These are phyloP conservation scores for Cataglyphis albicans DNA, from an alignment of 2,888 invertebrate genomes.

Conservation along the genomic window DNA sequence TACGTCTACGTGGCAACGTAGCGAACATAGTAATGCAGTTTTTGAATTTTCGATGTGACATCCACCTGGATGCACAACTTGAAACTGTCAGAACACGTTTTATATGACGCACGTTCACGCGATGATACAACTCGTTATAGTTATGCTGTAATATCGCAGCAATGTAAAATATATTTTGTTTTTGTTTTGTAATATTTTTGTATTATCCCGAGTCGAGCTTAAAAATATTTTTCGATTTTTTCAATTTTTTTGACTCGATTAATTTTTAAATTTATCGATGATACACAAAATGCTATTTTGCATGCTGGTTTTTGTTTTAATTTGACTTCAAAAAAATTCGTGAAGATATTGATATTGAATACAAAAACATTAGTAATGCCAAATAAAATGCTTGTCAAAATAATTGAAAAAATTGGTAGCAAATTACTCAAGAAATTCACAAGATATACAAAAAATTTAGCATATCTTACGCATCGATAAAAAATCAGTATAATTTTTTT, in stretches of 20 bases:
- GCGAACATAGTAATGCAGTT: conserved; percentile 22
- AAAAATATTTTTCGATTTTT: no score
- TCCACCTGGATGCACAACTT: conserved; percentile 17
- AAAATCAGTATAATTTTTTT: not conserved
- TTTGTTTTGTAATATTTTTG: not conserved
- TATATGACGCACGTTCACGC: not conserved
- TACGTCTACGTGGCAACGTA: not conserved
- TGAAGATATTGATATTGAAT: not conserved
- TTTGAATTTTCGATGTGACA: conserved; percentile 26
- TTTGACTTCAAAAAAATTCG: not conserved
- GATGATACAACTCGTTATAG: not conserved
- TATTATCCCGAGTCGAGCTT: not conserved
- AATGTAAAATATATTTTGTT: not conserved
- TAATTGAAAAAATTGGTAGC: not conserved
- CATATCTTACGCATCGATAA: not conserved
- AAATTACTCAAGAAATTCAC: conserved; percentile 3
- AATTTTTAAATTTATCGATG: no score
- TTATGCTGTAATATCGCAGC: not conserved
- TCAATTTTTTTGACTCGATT: no score
- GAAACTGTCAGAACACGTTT: conserved; percentile 1
- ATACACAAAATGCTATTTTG: no score
- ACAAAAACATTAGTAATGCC: not conserved
- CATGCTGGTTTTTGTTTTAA: not conserved
- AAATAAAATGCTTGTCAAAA: conserved; percentile 1
- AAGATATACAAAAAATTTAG: conserved; percentile 2